A percentile compares a stretch with the other conserved stretches of the same genome.
Conservation (phyloP, 2,113 vertebrate genomes). For the Silurus glanis region DNA sequence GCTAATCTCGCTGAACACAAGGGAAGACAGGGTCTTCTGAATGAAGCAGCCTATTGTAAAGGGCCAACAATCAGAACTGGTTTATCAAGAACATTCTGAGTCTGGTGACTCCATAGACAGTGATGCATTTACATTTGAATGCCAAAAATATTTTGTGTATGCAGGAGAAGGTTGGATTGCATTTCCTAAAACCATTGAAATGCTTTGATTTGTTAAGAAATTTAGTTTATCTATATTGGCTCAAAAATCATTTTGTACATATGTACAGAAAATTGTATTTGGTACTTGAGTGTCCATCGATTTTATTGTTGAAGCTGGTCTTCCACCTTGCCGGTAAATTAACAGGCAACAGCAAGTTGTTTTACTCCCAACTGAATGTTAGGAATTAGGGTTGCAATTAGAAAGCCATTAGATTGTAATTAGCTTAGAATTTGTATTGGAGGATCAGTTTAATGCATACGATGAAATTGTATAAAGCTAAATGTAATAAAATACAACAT, state of each 20-base stretch:
- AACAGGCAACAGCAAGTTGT: constrained; percentile 43
- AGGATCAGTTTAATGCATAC: constrained; percentile 43
- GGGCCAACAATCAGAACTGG: constrained; percentile 61
- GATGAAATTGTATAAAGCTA: constrained; percentile 39
- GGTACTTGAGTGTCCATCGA: not conserved
- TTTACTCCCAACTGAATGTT: constrained; percentile 55
- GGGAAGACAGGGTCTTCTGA: constrained; percentile 60
- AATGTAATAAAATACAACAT: constrained; percentile 53
- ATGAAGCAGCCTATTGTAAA: constrained; percentile 62
- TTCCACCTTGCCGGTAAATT: not conserved
- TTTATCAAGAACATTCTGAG: constrained; percentile 46
- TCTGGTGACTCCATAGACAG: constrained; percentile 55
- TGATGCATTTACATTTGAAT: constrained; percentile 8
- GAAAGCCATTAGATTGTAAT: constrained; percentile 68
- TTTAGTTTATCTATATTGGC: not conserved
- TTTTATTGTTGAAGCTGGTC: not conserved
- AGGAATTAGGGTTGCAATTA: constrained; percentile 59
- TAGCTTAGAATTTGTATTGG: constrained; percentile 56
- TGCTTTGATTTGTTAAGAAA: not conserved
- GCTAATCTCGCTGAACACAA: constrained; percentile 67
- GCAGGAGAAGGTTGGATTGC: not conserved
- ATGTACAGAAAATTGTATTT: not conserved
- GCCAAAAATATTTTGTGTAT: not conserved
- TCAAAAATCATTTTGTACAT: not conserved
- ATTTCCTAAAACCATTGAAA: not conserved